Evolutionary conservation across 2,888 invertebrate species (phyloP).

Genomic region (Lacanobia oleracea): DNA sequence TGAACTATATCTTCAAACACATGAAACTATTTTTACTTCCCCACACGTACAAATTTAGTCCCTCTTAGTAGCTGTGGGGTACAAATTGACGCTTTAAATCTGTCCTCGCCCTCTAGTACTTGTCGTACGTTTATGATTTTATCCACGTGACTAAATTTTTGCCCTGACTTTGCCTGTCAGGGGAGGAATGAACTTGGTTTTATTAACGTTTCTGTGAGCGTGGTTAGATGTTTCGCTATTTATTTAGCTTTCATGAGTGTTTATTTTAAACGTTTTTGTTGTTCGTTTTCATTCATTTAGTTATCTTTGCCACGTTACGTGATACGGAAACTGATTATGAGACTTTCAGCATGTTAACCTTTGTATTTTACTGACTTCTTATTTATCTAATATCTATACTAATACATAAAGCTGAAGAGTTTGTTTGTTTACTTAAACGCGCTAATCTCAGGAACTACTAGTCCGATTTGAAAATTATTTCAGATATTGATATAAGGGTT

Average conservation of each 20-base stretch:
- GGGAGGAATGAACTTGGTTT: slow-evolving; percentile 59
- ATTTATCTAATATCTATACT: too few species aligned
- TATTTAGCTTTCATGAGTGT: slow-evolving; percentile 14
- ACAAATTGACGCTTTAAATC: slow-evolving; percentile 89
- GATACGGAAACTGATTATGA: not conserved
- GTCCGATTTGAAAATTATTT: too few species aligned
- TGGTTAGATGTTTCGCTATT: slow-evolving; percentile 26
- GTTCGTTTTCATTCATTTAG: slow-evolving; percentile 1
- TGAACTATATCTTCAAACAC: slow-evolving; percentile 63
- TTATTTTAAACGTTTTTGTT: slow-evolving; percentile 21
- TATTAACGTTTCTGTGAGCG: slow-evolving; percentile 19
- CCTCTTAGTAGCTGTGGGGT: slow-evolving; percentile 75
- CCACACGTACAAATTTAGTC: slow-evolving; percentile 81
- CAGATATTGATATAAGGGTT: too few species aligned
- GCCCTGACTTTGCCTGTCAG: slow-evolving; percentile 29
- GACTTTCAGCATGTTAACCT: not conserved
- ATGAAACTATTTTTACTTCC: slow-evolving; percentile 83
- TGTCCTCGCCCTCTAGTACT: slow-evolving; percentile 79
- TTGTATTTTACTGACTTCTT: not conserved
- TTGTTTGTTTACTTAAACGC: too few species aligned
- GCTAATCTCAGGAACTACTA: too few species aligned
- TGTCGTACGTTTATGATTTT: slow-evolving; percentile 72
- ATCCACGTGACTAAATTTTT: slow-evolving; percentile 53
- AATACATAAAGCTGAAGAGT: too few species aligned
- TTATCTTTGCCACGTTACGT: not conserved